phyloP scores from a whole-genome alignment of 2,888 invertebrate genomes.

The Drosophila longiperda region DNA sequence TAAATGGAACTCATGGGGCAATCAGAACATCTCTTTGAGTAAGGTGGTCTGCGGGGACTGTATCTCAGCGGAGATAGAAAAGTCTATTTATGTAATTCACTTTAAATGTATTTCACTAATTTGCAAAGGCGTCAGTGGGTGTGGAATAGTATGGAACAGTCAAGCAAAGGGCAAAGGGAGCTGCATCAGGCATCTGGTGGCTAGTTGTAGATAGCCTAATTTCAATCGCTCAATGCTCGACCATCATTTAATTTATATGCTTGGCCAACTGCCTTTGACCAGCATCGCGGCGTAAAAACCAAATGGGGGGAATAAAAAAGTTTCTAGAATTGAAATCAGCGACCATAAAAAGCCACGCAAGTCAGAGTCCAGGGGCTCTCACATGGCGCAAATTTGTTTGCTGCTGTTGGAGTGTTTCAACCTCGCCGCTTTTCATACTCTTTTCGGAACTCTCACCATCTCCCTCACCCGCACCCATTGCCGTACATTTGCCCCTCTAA shows the following conservation, averaged over 20 bases:
- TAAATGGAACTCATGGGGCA: not conserved
- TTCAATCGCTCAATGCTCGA: slow-evolving; percentile 59
- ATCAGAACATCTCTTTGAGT: slow-evolving; percentile 12
- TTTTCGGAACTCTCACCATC: slow-evolving; percentile 1
- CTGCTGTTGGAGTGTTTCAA: slow-evolving; percentile 11
- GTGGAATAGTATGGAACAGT: slow-evolving; percentile 1
- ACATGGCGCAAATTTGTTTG: slow-evolving; percentile 58
- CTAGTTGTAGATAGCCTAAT: slow-evolving; percentile 55
- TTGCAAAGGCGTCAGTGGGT: slow-evolving; percentile 19
- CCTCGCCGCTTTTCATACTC: not conserved
- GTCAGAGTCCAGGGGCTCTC: slow-evolving; percentile 36
- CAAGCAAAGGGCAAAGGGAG: not conserved
- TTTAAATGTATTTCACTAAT: slow-evolving; percentile 27
- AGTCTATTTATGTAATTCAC: not conserved
- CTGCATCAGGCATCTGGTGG: slow-evolving; percentile 8
- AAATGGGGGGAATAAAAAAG: slow-evolving; percentile 21
- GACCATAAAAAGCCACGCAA: slow-evolving; percentile 43
- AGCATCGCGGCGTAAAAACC: slow-evolving; percentile 33
- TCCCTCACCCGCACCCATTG: not conserved
- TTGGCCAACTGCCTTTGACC: slow-evolving; percentile 66
- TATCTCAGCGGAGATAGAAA: not conserved
- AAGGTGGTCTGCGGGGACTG: not conserved
- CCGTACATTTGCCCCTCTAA: slow-evolving; percentile 1
- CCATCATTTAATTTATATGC: slow-evolving; percentile 77
- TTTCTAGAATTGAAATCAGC: slow-evolving; percentile 50